Evolutionary conservation across 2,797 vertebrate genomes (phyloP).

Genomic region (Tiaroga cobitis): DNA sequence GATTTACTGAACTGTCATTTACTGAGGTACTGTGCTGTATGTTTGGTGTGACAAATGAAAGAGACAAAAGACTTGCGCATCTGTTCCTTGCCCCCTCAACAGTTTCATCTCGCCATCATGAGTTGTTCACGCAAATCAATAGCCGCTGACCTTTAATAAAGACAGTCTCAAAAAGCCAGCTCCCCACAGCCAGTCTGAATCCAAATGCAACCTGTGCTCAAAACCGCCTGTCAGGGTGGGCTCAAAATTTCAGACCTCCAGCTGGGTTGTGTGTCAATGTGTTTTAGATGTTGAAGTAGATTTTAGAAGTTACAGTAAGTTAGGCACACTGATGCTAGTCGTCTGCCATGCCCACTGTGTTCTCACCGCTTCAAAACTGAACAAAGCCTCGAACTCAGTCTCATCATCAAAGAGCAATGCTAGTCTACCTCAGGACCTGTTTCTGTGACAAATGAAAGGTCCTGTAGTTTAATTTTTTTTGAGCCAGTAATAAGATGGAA

Average conservation of each 20-base stretch:
- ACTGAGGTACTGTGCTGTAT: not conserved
- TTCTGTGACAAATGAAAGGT: constrained; percentile 18
- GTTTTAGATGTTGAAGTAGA: constrained; percentile 18
- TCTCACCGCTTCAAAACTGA: not conserved
- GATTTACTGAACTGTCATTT: constrained; percentile 9
- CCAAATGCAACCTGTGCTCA: constrained; percentile 4
- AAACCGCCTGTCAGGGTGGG: constrained; percentile 19
- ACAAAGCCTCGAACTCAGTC: not conserved
- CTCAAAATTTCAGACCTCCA: constrained; percentile 27
- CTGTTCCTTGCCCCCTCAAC: constrained; percentile 31
- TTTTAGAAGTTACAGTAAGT: constrained; percentile 20
- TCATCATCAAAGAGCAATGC: constrained; percentile 5
- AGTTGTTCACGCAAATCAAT: constrained; percentile 47
- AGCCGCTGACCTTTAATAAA: constrained; percentile 51
- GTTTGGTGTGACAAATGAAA: constrained; percentile 20
- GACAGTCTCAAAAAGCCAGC: constrained; percentile 25
- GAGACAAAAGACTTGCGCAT: constrained; percentile 17
- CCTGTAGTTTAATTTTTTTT: constrained; percentile 15
- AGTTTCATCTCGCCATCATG: constrained; percentile 25
- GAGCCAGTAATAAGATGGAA: not conserved
- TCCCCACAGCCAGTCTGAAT: constrained; percentile 18
- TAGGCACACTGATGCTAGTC: constrained; percentile 10
- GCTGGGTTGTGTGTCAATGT: not conserved
- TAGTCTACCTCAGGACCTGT: constrained; percentile 1
- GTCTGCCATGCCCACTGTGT: not conserved